Base-by-base conservation (phyloP, 2,113 vertebrate species). In the Rhea pennata region DNA sequence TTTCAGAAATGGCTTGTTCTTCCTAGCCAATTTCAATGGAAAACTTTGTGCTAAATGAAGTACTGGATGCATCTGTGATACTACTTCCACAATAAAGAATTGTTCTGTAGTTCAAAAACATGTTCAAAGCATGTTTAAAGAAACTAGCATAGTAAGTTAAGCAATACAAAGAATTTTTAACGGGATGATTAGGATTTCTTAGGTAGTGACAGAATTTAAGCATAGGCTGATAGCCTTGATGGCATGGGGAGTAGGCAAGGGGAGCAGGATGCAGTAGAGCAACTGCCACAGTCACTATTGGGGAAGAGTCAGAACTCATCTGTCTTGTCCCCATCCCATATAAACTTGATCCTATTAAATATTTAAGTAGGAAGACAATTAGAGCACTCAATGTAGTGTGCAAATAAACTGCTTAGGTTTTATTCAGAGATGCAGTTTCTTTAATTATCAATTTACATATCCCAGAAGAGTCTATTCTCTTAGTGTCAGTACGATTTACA, bases 401-500 rank as follows among this genome's bases (percentile, higher is more conserved):
- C 39, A 93, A 76, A 91, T 61, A 61, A 89, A 56, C 54, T 67
- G 36, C 40, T 73, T 69, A 88, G 33, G 65, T 33, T 93, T 95
- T 74, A 84, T 75, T 88, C 65, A 80, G 36, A n/a, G 42, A 92
- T 0, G 1, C 5, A 58, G n/a, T 80, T 90, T 79, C 79, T 83
- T 67, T 36, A 93, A 23, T 50, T 70, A 93, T 71, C 76, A 66
- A 36, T 53, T 82, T 87, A 51, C 23, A 54, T n/a, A 87, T 83
- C 64, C 85, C 67, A 77, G 23, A 86, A 94, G 13, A 80, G 46
- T 8, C 82, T 64, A 59, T 95, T 95, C n/a, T 95, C 15, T 80
- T 26, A 16, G 21, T 48, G 89, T 76, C 84, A 90, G n/a, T 19
- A 36, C 87, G 78, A 96, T 92, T 96, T 85, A 95, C 46, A 69